A percentile compares a stretch with the other conserved stretches of the same genome.
phyloP scores from a whole-genome alignment of 2,797 vertebrate species.

The Tinamus major region DNA sequence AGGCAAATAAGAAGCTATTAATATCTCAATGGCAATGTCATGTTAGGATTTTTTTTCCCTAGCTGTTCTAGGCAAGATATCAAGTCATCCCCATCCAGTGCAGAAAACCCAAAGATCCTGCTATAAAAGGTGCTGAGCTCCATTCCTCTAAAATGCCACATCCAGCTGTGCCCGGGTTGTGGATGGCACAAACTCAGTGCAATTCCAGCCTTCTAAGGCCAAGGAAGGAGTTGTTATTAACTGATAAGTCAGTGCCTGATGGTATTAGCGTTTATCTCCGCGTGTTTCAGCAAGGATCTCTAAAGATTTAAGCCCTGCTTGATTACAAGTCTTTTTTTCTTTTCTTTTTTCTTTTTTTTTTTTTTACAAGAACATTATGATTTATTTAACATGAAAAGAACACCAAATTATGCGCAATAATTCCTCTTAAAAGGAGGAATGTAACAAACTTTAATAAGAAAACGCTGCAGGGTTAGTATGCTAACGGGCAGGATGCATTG shows the following conservation, averaged over 20 bases:
- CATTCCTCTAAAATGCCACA: neutral
- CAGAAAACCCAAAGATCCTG: neutral
- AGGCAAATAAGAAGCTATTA: conserved; percentile 65
- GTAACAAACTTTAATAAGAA: neutral
- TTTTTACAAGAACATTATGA: neutral
- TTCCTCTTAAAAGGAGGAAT: neutral
- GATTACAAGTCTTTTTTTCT: neutral
- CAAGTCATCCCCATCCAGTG: neutral
- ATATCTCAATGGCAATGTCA: conserved; percentile 37
- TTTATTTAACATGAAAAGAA: neutral
- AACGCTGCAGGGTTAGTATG: conserved; percentile 24
- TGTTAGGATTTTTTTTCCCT: conserved; percentile 3
- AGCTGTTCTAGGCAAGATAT: neutral
- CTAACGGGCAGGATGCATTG: conserved; percentile 20
- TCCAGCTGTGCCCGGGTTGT: neutral
- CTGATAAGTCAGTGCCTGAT: neutral
- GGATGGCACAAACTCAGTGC: neutral
- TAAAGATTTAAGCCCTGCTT: neutral
- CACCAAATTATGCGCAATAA: neutral
- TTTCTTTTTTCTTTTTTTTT: no score
- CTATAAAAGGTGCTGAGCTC: neutral
- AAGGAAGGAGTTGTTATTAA: neutral
- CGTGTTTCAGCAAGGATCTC: neutral
- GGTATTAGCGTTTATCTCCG: neutral
- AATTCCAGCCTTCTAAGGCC: neutral